Evolutionary conservation across 1,140 invertebrate species (phyloP), one percentile per base, ranked within the genome.

Genomic region (Frieseomelitta varia): DNA sequence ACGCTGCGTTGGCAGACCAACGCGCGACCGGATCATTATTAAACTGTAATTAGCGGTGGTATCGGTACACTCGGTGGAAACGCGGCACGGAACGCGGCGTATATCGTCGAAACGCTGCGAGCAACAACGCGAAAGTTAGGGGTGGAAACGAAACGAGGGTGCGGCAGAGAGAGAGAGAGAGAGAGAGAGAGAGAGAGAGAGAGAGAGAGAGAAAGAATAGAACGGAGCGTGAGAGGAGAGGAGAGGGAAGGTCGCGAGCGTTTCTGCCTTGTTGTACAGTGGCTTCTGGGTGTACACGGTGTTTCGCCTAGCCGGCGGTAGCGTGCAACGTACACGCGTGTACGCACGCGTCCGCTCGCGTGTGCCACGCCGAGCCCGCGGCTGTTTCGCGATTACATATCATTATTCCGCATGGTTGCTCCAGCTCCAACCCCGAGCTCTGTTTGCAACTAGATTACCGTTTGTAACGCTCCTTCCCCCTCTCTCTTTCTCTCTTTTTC

Each of bases 371-470:
- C 77, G 69, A 86, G 80, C 88, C 87, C 79, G 81, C 89, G 87
- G 86, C 88, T 92, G 91, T 90, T 90, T 92, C 86, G 85, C 92
- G 92, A 93, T 92, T 93, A 93, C 93, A 92, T 94, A 93, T 93
- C 91, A 94, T 94, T 93, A 94, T 94, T 94, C 92, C 91, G 91
- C 92, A 91, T 93, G 93, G 91, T 91, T 93, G 92, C 89, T 85
- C 91, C 86, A 86, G 78, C 91, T 91, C 87, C 90, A 91, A 91
- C 92, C 91, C 88, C 86, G 69, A 87, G 85, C 85, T 84, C 65
- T 86, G 91, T 91, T 92, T 85, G 90, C 92, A 91, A 91, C 92
- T 90, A 90, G 90, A 93, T 93, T 93, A 93, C 88, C 75, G 82
- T 91, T 81, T 76, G 81, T 69, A 79, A 87, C 69, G 61, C 30